Evolutionary conservation across 2,888 invertebrate species (phyloP), one percentile per base, ranked within the genome.

Genomic region (Atrina japonica): DNA sequence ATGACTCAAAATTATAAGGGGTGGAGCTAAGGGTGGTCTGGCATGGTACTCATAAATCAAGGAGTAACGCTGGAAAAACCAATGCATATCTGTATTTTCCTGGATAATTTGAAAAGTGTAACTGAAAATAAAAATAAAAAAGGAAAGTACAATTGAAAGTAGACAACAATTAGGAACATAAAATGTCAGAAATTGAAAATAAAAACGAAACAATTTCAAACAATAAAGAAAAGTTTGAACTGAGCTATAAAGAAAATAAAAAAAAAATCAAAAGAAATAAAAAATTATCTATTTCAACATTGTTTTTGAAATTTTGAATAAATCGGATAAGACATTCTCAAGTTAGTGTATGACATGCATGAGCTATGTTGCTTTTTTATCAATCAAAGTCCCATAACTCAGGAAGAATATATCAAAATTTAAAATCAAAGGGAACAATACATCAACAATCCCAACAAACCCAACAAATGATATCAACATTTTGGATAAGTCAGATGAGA

Each of bases 61-160:
- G 41, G 78, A 79, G 77, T 88, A 90, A 5, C 89, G 84, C 78
- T 88, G 89, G 78, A 86, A 90, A 65, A 84, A 83, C 90, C 90
- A 90, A 41, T 87, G 83, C 67, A 81, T 75, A 75, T 89, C 88
- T 6, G 89, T 88, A 64, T 88, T 86, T 14, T 85, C 88, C 67
- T 90, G 89, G 0, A 90, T 80, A 30, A 75, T 78, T 60, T 83
- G 82, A 76, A 89, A 89, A 3, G 89, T 89, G 83, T 87, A 86
- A 75, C 90, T 90, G 80, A 65, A 80, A 76, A 21, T 27, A 63
- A 66, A 67, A 65, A 58, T 45, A n/a, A n/a, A n/a, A n/a, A n/a
- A n/a, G n/a, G n/a, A n/a, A n/a, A n/a, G n/a, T n/a, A n/a, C n/a
- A 63, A 58, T 27, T 29, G 27, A n/a, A 29, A 49, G 41, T 60